A percentile compares a stretch with the other conserved stretches of the same genome.
phyloP scores from a whole-genome alignment of 2,113 vertebrate species.

The Varanus komodoensis region DNA sequence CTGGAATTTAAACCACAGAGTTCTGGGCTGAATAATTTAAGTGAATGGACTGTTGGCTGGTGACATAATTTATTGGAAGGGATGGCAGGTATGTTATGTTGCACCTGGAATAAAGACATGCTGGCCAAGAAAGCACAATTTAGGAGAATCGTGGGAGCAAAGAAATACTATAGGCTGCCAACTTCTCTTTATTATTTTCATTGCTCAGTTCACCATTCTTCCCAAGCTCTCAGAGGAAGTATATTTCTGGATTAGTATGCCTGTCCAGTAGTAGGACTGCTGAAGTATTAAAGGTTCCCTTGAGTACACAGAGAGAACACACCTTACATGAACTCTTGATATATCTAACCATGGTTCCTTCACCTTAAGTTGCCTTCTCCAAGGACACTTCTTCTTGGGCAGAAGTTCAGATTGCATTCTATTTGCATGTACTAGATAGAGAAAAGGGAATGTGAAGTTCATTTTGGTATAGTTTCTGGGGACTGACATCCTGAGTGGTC shows the following conservation, averaged over 20 bases:
- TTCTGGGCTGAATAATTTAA: conserved; percentile 64
- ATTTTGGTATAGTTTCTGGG: not conserved
- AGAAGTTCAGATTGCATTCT: not conserved
- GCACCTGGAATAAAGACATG: conserved; percentile 44
- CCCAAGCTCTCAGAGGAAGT: conserved; percentile 40
- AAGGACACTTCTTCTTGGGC: not conserved
- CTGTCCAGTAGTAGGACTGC: not conserved
- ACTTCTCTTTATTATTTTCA: conserved; percentile 48
- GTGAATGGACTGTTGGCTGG: conserved; percentile 55
- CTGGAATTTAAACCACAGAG: conserved; percentile 53
- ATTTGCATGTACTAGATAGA: not conserved
- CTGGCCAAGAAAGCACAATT: conserved; percentile 45
- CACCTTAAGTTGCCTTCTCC: conserved; percentile 1
- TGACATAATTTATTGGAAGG: conserved; percentile 48
- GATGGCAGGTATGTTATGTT: conserved; percentile 43
- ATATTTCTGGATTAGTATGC: conserved; percentile 46
- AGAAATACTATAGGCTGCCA: conserved; percentile 39
- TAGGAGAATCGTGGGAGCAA: conserved; percentile 33
- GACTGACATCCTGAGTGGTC: not conserved
- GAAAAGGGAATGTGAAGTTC: not conserved
- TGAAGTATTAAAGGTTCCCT: conserved; percentile 13
- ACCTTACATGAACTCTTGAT: conserved; percentile 40
- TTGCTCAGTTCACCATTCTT: conserved; percentile 38
- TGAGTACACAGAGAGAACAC: not conserved
- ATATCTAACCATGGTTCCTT: conserved; percentile 36